Conservation (phyloP, 1,140 invertebrate genomes). For the Drosophila nikananu region DNA sequence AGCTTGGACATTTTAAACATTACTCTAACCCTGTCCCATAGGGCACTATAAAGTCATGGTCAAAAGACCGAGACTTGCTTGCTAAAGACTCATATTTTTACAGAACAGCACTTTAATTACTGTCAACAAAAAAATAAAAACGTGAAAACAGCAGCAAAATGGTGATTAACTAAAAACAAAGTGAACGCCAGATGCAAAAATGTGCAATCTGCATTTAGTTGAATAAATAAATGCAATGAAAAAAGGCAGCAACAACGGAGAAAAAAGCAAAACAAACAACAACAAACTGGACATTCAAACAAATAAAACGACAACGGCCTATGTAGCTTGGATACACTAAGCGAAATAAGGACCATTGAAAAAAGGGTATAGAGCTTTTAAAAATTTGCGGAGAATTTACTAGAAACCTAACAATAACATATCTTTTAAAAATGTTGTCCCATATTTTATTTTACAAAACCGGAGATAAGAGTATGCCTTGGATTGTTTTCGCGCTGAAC, state of each 20-base stretch:
- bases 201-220: slow-evolving; percentile 66
- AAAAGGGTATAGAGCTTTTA: too few species aligned
- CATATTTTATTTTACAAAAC: too few species aligned
- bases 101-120: neutral
- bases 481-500: too few species aligned
- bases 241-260: slow-evolving; percentile 32
- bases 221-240: slow-evolving; percentile 55
- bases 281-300: slow-evolving; percentile 61
- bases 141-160: neutral
- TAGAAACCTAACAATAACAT: neutral
- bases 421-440: too few species aligned
- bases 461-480: too few species aligned
- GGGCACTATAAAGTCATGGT: neutral
- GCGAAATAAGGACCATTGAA: neutral
- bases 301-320: slow-evolving; percentile 49
- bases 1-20: neutral
- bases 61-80: neutral
- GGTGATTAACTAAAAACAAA: slow-evolving; percentile 44
- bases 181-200: slow-evolving; percentile 43
- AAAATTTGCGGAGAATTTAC: neutral
- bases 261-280: slow-evolving; percentile 31
- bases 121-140: slow-evolving; percentile 6
- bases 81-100: neutral
- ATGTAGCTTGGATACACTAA: slow-evolving; percentile 25
- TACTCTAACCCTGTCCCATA: too few species aligned